Conservation (phyloP, 2,113 vertebrate species). For the Sylvia atricapilla region DNA sequence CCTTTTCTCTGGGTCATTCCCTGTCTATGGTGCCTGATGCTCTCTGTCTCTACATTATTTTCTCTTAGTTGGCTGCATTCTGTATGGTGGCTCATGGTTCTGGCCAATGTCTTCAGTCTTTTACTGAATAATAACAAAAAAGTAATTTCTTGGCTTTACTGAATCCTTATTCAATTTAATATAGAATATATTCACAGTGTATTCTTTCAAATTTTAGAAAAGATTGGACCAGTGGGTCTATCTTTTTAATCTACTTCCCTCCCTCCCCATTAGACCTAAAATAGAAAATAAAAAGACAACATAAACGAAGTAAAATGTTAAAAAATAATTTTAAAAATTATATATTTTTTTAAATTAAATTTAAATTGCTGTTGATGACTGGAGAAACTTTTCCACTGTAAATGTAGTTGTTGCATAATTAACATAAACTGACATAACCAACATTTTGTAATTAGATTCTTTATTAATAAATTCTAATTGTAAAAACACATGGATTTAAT, state of each 20-base stretch:
- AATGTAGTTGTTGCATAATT: slow-evolving; percentile 39
- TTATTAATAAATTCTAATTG: slow-evolving; percentile 71
- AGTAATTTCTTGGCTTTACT: background rate
- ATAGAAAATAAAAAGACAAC: background rate
- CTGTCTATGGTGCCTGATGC: background rate
- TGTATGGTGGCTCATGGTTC: background rate
- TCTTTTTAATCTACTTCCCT: background rate
- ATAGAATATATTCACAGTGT: background rate
- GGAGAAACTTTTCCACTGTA: background rate
- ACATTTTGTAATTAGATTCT: slow-evolving; percentile 67
- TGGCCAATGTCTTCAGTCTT: background rate
- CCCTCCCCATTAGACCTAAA: background rate
- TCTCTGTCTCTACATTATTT: background rate
- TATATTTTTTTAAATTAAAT: background rate
- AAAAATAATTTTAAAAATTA: background rate
- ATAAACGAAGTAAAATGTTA: background rate
- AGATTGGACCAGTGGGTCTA: background rate
- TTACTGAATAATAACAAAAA: background rate
- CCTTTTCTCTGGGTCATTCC: background rate
- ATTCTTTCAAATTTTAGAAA: background rate
- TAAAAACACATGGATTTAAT: slow-evolving; percentile 67
- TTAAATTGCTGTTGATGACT: background rate
- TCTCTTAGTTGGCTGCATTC: background rate
- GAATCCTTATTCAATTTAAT: background rate
- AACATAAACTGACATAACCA: slow-evolving; percentile 39